A percentile compares a stretch with the other conserved stretches of the same genome.
Evolutionary conservation across 2,888 invertebrate genomes (phyloP).

Genomic region (Pollenia amentaria): DNA sequence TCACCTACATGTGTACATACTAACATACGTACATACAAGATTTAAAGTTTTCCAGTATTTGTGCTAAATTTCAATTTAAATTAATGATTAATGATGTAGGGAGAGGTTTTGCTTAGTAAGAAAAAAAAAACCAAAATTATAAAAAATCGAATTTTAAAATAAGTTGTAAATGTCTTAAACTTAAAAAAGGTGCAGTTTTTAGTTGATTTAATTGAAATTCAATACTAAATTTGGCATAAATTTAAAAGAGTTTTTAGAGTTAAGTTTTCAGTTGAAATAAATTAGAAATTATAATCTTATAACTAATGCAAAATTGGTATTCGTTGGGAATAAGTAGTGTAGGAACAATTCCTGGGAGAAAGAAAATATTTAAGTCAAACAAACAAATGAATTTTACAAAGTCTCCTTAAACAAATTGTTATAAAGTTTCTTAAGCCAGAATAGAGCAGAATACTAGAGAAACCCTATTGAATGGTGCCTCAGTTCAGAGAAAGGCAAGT

Average conservation of each 20-base stretch:
- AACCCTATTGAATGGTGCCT: too few species aligned
- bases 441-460: too few species aligned
- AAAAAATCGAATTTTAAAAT: conserved; percentile 52
- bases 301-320: conserved; percentile 4
- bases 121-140: not conserved
- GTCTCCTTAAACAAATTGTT: too few species aligned
- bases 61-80: conserved; percentile 57
- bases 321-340: not conserved
- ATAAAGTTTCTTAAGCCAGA: too few species aligned
- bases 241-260: conserved; percentile 9
- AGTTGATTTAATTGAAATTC: conserved; percentile 48
- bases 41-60: not conserved
- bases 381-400: too few species aligned
- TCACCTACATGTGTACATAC: not conserved
- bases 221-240: conserved; percentile 47
- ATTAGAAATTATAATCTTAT: conserved; percentile 30
- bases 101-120: conserved; percentile 56
- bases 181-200: conserved; percentile 66
- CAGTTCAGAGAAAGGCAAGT: too few species aligned
- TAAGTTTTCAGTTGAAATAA: conserved; percentile 12
- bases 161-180: conserved; percentile 67
- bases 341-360: not conserved
- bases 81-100: conserved; percentile 72
- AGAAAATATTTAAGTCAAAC: too few species aligned
- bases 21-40: not conserved